Percentiles rank a stretch among this genome's conserved stretches.
phyloP scores from a whole-genome alignment of 2,797 vertebrate genomes.

The Crocidura indochinensis region DNA sequence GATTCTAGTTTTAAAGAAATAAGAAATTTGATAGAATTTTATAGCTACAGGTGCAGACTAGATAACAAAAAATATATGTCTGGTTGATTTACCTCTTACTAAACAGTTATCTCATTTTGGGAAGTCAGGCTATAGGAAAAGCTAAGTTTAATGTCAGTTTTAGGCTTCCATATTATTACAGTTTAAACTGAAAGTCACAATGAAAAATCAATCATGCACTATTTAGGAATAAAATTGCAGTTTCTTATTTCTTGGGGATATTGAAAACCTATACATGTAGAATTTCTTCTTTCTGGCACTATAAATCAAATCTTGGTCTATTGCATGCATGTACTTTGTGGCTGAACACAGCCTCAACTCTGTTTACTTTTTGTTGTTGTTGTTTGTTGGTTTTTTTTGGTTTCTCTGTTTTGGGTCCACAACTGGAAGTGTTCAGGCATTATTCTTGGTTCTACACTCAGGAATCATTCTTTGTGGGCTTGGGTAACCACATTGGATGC shows the following conservation, averaged over 20 bases:
- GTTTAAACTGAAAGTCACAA: background rate
- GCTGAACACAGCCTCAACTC: too few species aligned
- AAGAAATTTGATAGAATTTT: conserved; percentile 64
- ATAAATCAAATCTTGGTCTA: too few species aligned
- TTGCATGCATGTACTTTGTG: too few species aligned
- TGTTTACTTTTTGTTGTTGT: too few species aligned
- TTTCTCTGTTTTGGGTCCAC: too few species aligned
- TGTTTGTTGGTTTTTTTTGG: too few species aligned
- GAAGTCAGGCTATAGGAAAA: background rate
- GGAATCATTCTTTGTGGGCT: too few species aligned
- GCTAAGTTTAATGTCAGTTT: conserved; percentile 48
- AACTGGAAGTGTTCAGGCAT: too few species aligned
- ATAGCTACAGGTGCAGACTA: background rate
- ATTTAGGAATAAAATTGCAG: background rate
- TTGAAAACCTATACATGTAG: background rate
- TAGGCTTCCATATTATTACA: conserved; percentile 25
- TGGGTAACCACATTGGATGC: too few species aligned
- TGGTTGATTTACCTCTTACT: background rate
- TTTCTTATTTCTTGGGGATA: conserved; percentile 31
- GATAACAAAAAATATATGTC: conserved; percentile 4
- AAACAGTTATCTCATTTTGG: background rate
- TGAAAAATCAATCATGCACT: background rate
- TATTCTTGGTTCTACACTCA: too few species aligned
- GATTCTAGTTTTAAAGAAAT: conserved; percentile 58
- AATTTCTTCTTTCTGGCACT: background rate